phyloP scores from a whole-genome alignment of 2,113 vertebrate species.

The Vidua chalybeata region DNA sequence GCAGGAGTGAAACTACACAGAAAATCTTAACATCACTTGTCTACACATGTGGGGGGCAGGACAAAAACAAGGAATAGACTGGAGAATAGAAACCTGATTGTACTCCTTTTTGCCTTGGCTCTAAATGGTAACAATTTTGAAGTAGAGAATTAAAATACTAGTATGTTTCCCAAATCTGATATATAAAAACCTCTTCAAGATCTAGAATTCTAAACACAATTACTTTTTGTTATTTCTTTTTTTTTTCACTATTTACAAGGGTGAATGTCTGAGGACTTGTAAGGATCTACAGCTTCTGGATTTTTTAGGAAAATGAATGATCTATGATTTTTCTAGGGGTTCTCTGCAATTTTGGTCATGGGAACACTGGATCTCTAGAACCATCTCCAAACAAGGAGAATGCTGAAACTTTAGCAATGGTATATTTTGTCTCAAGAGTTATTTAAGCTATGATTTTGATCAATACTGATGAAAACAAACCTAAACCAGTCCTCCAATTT shows the following conservation, averaged over 20 bases:
- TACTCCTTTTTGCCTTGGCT: background rate
- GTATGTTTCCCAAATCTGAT: background rate
- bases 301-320: background rate
- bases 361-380: background rate
- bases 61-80: background rate
- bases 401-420: background rate
- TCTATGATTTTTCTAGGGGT: background rate
- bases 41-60: accelerated
- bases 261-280: background rate
- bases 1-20: background rate
- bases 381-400: background rate
- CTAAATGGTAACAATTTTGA: background rate
- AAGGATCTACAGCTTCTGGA: background rate
- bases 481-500: background rate
- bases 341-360: background rate
- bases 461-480: background rate
- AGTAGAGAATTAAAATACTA: background rate
- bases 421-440: background rate
- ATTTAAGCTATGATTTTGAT: background rate
- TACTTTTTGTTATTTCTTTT: background rate
- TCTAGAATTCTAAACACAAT: background rate
- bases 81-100: background rate
- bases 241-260: background rate
- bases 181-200: background rate
- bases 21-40: background rate